Evolutionary conservation across 2,797 vertebrate genomes (phyloP), one percentile per base, ranked within the genome.

Genomic region (Girardinus metallicus): DNA sequence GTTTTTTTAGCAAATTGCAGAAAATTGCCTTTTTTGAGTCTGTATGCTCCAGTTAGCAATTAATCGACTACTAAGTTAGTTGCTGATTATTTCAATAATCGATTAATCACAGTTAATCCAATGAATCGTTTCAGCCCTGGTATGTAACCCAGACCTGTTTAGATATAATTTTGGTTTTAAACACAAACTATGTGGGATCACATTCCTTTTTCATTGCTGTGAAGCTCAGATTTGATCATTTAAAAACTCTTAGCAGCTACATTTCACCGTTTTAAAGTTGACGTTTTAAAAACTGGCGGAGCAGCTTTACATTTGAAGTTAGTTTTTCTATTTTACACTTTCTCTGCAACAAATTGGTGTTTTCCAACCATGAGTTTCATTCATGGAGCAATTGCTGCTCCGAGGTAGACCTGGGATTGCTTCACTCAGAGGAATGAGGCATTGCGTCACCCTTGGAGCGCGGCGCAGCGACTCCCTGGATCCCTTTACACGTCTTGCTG

Each of bases 381-480:
- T 90, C 84, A 85, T 76, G 88, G 83, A 92, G 86, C 74, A 81
- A 72, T 74, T 87, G 76, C 74, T 84, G 83, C 81, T 87, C 75
- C 75, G 41, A 21, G 80, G 87, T 75, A 83, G 78, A 74, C 6
- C 26, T 1, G 73, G 39, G 71, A 71, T 91, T 85, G 86, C 81
- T 79, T 89, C 89, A 89, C 89, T 89, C 82, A 80, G 16, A 92
- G 85, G 86, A 91, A 86, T 92, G 85, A 87, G 70, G 80, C 36
- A 84, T 91, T 81, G 86, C 88, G 80, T 94, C 92, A 92, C 82
- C 78, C 66, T 62, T 82, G 80, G 80, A 90, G 85, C 82, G 64
- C 71, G 81, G 80, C 72, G 72, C 76, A 86, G 85, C 77, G 76
- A 88, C 88, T 91, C 89, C 90, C 84, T 77, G 79, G 60, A 87